Evolutionary conservation across 2,888 invertebrate genomes (phyloP), one percentile per base, ranked within the genome.

Genomic region (Hemistola chrysoprasaria): DNA sequence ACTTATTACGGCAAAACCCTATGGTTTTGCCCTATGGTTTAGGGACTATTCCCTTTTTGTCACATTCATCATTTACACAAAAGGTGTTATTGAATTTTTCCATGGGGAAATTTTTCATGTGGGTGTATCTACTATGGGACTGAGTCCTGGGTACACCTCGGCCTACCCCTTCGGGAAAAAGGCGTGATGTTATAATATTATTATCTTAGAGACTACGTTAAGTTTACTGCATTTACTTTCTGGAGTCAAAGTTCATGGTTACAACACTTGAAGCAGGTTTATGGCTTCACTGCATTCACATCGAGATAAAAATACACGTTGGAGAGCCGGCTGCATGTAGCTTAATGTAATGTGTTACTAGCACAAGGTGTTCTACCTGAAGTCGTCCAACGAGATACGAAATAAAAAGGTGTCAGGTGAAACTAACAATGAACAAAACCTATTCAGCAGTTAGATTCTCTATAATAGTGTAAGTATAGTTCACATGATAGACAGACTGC

Each of bases 391-490:
- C 59, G 49, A 42, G 3, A 16, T 16, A 16, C 16, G 4, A 47
- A 24, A 26, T 42, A 47, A 48, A 51, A 50, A 48, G 48, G 64
- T 63, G 59, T 60, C 50, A 61, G 57, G 67, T 62, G 75, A 75
- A 77, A 76, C 67, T 55, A 45, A 58, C 67, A 74, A 70, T 66
- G 59, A 60, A 65, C 62, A 73, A 73, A 74, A 74, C 64, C 72
- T 74, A 74, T n/a, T 76, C 59, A 65, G 59, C 62, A 55, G 65
- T 68, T 70, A 62, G 68, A 64, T 64, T 66, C 69, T 64, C 58
- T 44, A 48, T 46, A 50, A 53, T 53, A 53, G 56, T 62, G 62
- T 63, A 57, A 70, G 71, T 71, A 74, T 69, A 51, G 69, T 78
- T 83, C 81, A 71, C 80, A 81, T 74, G 70, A 62, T 58, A 50